A percentile compares a stretch with the other conserved stretches of the same genome.
Evolutionary conservation across 2,888 invertebrate species (phyloP).

Genomic region (Pharmacophagus antenor): DNA sequence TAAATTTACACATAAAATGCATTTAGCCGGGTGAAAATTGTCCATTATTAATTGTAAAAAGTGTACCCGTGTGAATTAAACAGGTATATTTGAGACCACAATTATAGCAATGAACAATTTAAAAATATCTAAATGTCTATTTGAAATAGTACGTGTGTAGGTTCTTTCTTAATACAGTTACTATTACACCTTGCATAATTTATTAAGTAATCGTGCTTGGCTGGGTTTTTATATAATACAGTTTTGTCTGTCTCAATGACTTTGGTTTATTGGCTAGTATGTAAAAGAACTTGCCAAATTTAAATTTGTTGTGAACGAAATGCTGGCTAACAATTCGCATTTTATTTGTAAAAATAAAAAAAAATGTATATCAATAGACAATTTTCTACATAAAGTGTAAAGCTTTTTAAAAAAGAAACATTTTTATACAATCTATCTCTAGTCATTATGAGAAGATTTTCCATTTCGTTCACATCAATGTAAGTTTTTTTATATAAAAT

Average conservation of each 20-base stretch:
- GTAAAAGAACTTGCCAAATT: constrained; percentile 62
- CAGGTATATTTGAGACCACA: constrained; percentile 68
- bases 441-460: constrained; percentile 37
- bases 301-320: constrained; percentile 61
- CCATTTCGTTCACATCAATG: constrained; percentile 25
- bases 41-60: constrained; percentile 40
- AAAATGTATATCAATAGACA: not conserved
- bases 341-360: not conserved
- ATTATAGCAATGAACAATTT: constrained; percentile 31
- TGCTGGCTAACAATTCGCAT: constrained; percentile 6
- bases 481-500: constrained; percentile 45
- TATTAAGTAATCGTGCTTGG: constrained; percentile 60
- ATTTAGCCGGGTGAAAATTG: constrained; percentile 39
- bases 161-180: constrained; percentile 53
- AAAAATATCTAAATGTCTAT: constrained; percentile 47
- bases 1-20: constrained; percentile 43
- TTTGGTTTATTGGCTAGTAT: constrained; percentile 39
- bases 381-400: not conserved
- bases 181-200: constrained; percentile 43
- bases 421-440: constrained; percentile 30
- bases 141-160: constrained; percentile 56
- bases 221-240: constrained; percentile 50
- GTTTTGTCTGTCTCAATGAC: constrained; percentile 34
- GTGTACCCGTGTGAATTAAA: constrained; percentile 50
- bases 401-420: not conserved